Evolutionary conservation across 2,888 invertebrate genomes (phyloP).

Genomic region (Chalcis sispes): DNA sequence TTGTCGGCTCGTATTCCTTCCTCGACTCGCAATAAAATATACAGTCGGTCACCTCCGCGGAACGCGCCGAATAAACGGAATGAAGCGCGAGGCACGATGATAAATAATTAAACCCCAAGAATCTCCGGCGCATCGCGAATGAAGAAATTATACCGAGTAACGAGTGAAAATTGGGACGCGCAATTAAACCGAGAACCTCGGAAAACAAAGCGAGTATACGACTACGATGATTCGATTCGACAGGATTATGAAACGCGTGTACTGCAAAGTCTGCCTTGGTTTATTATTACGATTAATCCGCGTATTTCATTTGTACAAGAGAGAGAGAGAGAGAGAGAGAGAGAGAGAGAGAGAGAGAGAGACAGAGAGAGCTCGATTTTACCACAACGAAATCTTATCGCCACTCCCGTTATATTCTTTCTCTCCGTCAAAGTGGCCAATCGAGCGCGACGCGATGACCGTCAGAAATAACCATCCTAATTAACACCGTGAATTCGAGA

Average conservation of each 20-base stretch:
- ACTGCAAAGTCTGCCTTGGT: neutral
- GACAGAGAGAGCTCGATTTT: neutral
- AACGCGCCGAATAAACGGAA: no score
- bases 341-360: no score
- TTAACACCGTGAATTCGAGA: neutral
- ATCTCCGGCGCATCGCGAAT: neutral
- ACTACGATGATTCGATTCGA: neutral
- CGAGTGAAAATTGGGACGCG: conserved; percentile 56
- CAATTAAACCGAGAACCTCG: conserved; percentile 38
- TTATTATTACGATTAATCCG: conserved; percentile 39
- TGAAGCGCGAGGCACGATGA: conserved; percentile 5
- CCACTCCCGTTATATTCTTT: neutral
- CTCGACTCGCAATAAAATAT: no score
- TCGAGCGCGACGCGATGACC: conserved; percentile 3
- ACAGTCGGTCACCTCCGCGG: neutral
- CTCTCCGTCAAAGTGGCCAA: neutral
- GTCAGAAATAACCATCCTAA: neutral
- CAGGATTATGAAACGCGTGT: neutral
- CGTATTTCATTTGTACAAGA: neutral
- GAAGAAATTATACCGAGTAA: conserved; percentile 41
- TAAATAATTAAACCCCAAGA: neutral
- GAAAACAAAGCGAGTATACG: conserved; percentile 20
- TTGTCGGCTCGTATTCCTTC: no score
- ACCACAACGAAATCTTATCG: neutral
- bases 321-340: neutral